Evolutionary conservation across 2,113 vertebrate species (phyloP).

Genomic region (Naja naja): DNA sequence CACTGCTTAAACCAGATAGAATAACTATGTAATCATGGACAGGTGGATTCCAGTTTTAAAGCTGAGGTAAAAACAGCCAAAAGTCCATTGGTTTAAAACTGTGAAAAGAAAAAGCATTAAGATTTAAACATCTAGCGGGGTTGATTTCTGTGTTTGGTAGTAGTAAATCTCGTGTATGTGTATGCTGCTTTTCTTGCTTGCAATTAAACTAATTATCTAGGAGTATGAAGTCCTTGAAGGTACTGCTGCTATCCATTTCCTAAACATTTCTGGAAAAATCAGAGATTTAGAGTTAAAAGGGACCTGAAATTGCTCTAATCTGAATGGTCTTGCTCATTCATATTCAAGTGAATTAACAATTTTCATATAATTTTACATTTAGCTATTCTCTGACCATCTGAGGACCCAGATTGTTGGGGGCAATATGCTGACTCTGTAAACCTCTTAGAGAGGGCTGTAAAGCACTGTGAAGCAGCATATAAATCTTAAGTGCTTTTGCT

Average conservation of each 20-base stretch:
- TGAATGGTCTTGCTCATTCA: neutral
- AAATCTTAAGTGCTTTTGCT: no score
- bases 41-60: neutral
- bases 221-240: neutral
- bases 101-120: neutral
- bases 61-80: neutral
- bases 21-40: neutral
- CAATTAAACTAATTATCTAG: neutral
- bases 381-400: neutral
- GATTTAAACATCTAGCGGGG: neutral
- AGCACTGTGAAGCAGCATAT: no score
- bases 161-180: neutral
- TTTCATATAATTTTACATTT: neutral
- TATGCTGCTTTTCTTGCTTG: neutral
- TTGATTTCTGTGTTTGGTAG: neutral
- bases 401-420: no score
- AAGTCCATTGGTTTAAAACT: neutral
- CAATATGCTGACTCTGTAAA: no score
- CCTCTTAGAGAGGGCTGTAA: no score
- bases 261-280: neutral
- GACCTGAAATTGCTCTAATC: neutral
- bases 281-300: neutral
- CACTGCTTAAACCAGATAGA: neutral
- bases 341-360: neutral
- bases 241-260: neutral